Percentiles rank a stretch among this genome's conserved stretches.
Conservation (phyloP, 2,888 invertebrate species). For the Biston betularia region DNA sequence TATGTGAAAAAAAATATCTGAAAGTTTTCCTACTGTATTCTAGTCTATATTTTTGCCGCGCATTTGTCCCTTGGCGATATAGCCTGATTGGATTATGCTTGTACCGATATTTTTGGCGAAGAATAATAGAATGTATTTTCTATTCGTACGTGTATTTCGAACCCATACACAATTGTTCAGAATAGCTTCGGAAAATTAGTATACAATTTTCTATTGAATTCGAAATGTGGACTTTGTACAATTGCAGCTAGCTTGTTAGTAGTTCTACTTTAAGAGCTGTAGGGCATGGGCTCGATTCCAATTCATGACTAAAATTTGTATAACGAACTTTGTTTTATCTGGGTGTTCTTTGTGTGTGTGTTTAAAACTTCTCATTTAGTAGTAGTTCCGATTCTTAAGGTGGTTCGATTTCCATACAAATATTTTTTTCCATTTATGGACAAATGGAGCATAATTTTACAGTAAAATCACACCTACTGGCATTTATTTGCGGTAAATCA, state of each 20-base stretch:
- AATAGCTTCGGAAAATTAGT: conserved; percentile 9
- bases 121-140: conserved; percentile 32
- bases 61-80: conserved; percentile 41
- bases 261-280: too few species aligned
- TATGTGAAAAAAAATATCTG: background rate
- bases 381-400: too few species aligned
- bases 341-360: too few species aligned
- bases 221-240: background rate
- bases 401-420: too few species aligned
- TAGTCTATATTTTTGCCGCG: conserved; percentile 16
- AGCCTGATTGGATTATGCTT: conserved; percentile 45
- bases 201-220: conserved; percentile 16
- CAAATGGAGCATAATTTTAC: too few species aligned
- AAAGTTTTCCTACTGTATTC: conserved; percentile 3
- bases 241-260: background rate
- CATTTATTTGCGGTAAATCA: too few species aligned
- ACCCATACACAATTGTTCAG: conserved; percentile 8
- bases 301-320: too few species aligned
- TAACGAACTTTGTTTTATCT: too few species aligned
- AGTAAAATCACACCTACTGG: too few species aligned
- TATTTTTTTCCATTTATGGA: too few species aligned
- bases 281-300: background rate
- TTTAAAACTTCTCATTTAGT: too few species aligned
- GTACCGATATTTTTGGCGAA: conserved; percentile 36
- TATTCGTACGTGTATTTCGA: conserved; percentile 7